Evolutionary conservation across 2,797 vertebrate species (phyloP).

Genomic region (Gymnothorax javanicus): DNA sequence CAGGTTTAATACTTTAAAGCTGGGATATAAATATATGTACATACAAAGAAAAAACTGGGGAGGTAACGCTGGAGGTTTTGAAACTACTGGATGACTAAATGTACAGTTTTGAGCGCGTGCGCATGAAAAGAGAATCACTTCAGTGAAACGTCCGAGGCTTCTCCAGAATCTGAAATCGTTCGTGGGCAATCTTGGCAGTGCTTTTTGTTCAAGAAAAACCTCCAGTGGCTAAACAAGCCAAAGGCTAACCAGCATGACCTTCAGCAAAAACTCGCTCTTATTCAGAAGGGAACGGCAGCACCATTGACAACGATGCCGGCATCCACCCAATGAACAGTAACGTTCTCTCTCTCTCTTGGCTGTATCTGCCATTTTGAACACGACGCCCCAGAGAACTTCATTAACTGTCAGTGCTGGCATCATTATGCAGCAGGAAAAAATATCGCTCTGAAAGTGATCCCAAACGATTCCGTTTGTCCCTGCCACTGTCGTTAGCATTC

Average conservation of each 20-base stretch:
- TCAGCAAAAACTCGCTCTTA: background rate
- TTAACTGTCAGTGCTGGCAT: too few species aligned
- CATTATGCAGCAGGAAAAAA: too few species aligned
- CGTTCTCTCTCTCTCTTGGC: too few species aligned
- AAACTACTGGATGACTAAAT: too few species aligned
- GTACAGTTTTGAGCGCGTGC: background rate
- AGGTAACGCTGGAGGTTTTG: too few species aligned
- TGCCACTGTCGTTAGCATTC: too few species aligned
- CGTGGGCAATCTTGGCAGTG: background rate
- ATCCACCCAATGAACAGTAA: too few species aligned
- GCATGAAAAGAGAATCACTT: slow-evolving; percentile 2
- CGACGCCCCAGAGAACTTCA: too few species aligned
- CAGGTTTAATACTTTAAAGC: slow-evolving; percentile 19
- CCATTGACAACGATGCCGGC: too few species aligned
- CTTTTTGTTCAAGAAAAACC: background rate
- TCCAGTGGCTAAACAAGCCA: background rate
- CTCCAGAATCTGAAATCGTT: background rate
- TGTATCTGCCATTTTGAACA: too few species aligned
- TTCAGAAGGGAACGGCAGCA: background rate
- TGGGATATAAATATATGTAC: slow-evolving; percentile 17
- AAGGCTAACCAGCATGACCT: background rate
- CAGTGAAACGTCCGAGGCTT: background rate
- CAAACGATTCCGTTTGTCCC: too few species aligned
- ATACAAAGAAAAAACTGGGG: background rate
- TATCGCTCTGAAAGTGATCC: too few species aligned